Conservation (phyloP, 2,888 invertebrate genomes). For the Hypselothyrea guttata region DNA sequence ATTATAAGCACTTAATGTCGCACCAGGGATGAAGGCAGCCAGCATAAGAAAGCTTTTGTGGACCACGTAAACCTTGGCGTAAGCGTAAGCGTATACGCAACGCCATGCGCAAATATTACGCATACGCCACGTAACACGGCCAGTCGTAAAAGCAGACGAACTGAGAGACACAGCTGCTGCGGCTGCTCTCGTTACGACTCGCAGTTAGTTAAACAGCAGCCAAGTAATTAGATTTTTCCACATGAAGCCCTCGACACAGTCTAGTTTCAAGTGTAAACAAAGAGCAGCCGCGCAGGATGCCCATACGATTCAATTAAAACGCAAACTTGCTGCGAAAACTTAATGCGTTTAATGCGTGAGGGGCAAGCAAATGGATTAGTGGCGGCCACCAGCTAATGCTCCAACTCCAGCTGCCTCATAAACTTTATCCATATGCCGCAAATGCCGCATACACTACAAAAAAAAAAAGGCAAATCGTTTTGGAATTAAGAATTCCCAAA, state of each 20-base stretch:
- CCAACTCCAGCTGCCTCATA: constrained; percentile 27
- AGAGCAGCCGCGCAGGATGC: constrained; percentile 32
- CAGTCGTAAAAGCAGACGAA: constrained; percentile 42
- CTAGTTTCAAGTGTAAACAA: constrained; percentile 68
- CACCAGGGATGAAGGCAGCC: constrained; percentile 32
- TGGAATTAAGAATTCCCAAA: no score
- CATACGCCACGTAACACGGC: constrained; percentile 55
- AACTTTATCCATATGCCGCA: constrained; percentile 58
- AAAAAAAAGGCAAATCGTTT: no score
- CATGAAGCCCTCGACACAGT: constrained; percentile 43
- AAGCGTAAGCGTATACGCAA: constrained; percentile 42
- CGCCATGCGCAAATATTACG: constrained; percentile 56
- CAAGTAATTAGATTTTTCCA: constrained; percentile 74
- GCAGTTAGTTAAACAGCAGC: constrained; percentile 63
- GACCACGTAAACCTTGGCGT: constrained; percentile 46
- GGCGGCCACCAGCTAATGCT: not conserved
- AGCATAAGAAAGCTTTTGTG: not conserved
- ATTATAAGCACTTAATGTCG: constrained; percentile 74
- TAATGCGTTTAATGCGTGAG: constrained; percentile 74
- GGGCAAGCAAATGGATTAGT: constrained; percentile 71
- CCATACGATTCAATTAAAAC: constrained; percentile 71
- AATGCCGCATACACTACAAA: no score
- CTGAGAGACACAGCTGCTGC: constrained; percentile 34
- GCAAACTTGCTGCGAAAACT: constrained; percentile 53
- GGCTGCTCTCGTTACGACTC: constrained; percentile 29